Evolutionary conservation across 2,888 invertebrate species (phyloP).

Genomic region (Halictus ligatus): DNA sequence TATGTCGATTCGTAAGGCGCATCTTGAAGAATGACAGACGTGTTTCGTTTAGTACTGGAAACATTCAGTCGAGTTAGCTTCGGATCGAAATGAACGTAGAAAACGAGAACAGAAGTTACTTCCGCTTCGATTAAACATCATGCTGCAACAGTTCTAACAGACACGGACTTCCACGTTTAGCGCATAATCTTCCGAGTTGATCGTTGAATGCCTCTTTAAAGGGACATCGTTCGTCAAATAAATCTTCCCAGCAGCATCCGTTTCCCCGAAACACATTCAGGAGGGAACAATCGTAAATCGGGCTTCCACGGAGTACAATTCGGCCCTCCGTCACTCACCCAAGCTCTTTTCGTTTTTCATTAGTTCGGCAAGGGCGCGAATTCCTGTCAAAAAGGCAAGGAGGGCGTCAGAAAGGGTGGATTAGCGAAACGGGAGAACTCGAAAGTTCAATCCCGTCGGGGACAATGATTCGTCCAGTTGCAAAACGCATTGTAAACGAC

Average conservation of each 20-base stretch:
- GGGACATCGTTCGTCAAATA: neutral
- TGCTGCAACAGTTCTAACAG: neutral
- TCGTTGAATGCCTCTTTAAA: neutral
- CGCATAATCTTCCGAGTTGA: neutral
- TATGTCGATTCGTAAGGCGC: neutral
- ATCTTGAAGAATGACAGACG: neutral
- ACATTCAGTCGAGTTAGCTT: neutral
- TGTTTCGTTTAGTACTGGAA: neutral
- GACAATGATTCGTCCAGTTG: slow-evolving; percentile 32
- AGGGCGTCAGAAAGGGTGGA: slow-evolving; percentile 18
- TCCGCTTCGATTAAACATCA: no score
- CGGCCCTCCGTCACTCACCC: neutral
- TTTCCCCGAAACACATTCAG: neutral
- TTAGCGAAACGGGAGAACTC: slow-evolving; percentile 42
- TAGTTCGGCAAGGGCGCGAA: slow-evolving; percentile 7
- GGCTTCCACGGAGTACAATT: neutral
- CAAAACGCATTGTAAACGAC: slow-evolving; percentile 31
- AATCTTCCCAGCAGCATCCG: neutral
- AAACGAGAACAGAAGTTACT: no score
- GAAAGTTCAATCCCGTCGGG: slow-evolving; percentile 40
- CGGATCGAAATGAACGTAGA: no score
- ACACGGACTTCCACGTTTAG: neutral
- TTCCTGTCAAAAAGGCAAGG: neutral
- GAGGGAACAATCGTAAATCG: neutral
- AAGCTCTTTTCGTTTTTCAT: slow-evolving; percentile 9